Evolutionary conservation across 2,113 vertebrate genomes (phyloP), one percentile per base, ranked within the genome.

Genomic region (Urocynchramus pylzowi): DNA sequence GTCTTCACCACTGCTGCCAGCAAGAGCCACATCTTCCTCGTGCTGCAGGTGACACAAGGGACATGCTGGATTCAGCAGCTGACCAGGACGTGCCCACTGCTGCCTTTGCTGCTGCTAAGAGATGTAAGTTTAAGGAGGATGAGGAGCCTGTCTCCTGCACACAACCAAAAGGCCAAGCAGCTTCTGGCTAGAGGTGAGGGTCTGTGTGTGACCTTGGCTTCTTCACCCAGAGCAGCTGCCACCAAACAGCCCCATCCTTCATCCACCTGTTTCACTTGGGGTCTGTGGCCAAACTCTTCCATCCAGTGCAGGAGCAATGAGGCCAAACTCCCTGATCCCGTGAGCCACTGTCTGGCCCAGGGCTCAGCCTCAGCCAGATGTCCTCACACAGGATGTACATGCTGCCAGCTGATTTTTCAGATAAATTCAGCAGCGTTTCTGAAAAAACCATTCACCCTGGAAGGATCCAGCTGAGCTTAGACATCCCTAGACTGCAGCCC

Each of bases 221-320:
- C 47, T 50, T 49, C 33, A 64, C 30, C 27, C 13, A 16, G 42
- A 70, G 39, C 59, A 85, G 45, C 54, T 87, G 61, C 31, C n/a
- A n/a, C 64, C 41, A 57, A 53, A 35, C 10, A 69, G 21, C 45
- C 31, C 16, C 2, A 0, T n/a, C 47, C 56, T 69, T 52, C 7
- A 4, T 13, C 41, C 1, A 0, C 5, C 0, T 31, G 22, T 50
- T 50, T 67, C 33, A 44, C 27, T 7, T 4, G 17, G 20, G 68
- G 3, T 63, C 54, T 63, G n/a, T 35, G 67, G 19, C 42, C 60
- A 35, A 68, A 50, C 33, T 54, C 60, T 60, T 82, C n/a, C n/a
- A n/a, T 37, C 45, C 12, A 1, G 3, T 63, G 50, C 21, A 63
- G 69, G 41, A 93, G 13, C 26, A 84, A 14, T 6, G 33, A 74